Evolutionary conservation across 2,888 invertebrate genomes (phyloP).

Genomic region (Sphecodes monilicornis): DNA sequence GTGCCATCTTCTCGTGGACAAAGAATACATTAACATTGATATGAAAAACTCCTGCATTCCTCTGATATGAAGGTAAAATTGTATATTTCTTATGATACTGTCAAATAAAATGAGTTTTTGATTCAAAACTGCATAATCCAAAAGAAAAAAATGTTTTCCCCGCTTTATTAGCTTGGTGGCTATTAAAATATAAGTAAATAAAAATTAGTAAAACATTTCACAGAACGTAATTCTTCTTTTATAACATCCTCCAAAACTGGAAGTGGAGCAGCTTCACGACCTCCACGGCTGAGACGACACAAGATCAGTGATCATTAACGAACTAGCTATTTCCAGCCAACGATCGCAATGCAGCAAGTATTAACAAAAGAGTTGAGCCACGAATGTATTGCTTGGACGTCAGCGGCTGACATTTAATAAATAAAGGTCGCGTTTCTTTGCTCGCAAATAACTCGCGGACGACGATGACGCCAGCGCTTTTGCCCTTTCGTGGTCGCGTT

Average conservation of each 20-base stretch:
- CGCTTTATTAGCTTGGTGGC: too few species aligned
- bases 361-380: background rate
- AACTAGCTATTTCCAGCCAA: background rate
- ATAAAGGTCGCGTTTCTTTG: slow-evolving; percentile 27
- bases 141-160: too few species aligned
- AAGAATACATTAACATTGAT: too few species aligned
- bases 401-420: slow-evolving; percentile 31
- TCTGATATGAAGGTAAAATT: too few species aligned
- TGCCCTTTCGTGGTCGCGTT: slow-evolving; percentile 10
- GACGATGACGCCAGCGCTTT: slow-evolving; percentile 18
- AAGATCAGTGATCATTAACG: background rate
- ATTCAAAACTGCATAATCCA: too few species aligned
- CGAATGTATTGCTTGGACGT: background rate
- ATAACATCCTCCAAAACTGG: background rate
- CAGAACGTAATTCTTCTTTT: background rate
- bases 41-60: too few species aligned
- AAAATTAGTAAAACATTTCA: background rate
- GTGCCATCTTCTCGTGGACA: too few species aligned
- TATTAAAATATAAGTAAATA: background rate
- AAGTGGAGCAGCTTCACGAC: background rate
- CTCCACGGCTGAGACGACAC: background rate
- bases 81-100: too few species aligned
- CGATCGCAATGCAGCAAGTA: background rate
- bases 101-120: too few species aligned
- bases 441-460: slow-evolving; percentile 32